A percentile compares a stretch with the other conserved stretches of the same genome.
Evolutionary conservation across 2,113 vertebrate species (phyloP).

Genomic region (Thamnaconus septentrionalis): DNA sequence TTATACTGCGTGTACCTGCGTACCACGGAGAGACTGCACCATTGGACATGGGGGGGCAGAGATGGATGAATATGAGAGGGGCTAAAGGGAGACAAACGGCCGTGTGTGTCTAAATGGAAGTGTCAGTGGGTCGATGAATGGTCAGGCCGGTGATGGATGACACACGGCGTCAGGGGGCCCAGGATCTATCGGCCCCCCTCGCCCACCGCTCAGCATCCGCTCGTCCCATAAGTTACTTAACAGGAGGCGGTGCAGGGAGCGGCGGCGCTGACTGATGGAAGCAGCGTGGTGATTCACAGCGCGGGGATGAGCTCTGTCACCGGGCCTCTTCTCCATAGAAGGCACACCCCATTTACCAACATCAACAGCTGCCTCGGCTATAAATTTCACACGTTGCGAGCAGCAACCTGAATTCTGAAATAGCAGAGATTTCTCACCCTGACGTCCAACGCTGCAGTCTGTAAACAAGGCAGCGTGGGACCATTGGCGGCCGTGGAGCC

Average conservation of each 20-base stretch:
- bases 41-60: not conserved
- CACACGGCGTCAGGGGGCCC: constrained; percentile 12
- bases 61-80: constrained; percentile 38
- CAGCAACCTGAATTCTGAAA: constrained; percentile 20
- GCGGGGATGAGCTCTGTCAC: not conserved
- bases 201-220: constrained; percentile 34
- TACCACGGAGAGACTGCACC: too few species aligned
- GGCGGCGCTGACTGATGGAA: constrained; percentile 31
- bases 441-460: not conserved
- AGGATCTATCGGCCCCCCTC: constrained; percentile 16
- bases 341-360: constrained; percentile 31
- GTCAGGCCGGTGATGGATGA: constrained; percentile 51
- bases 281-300: constrained; percentile 33
- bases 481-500: too few species aligned
- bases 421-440: constrained; percentile 30
- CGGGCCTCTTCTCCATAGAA: not conserved
- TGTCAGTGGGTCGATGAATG: constrained; percentile 38
- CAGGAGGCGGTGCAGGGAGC: constrained; percentile 30
- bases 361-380: constrained; percentile 5
- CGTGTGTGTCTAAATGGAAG: constrained; percentile 32
- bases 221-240: constrained; percentile 34
- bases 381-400: constrained; percentile 15
- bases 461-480: not conserved
- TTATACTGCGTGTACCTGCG: too few species aligned
- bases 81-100: constrained; percentile 32